Base-by-base conservation (phyloP, 2,797 vertebrate species). In the Cyprinodon diabolis region DNA sequence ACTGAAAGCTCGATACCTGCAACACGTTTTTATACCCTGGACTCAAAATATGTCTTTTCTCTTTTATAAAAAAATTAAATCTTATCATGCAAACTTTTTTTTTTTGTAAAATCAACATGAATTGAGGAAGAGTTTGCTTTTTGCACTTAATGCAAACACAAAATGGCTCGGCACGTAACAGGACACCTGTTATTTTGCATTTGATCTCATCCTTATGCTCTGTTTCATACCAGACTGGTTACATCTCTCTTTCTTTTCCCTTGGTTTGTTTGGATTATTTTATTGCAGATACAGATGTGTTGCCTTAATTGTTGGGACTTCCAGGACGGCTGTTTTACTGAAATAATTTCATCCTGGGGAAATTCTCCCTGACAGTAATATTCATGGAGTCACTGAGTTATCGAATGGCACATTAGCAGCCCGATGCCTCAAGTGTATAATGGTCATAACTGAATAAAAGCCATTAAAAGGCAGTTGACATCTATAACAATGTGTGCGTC, bases 261-360 rank as follows among this genome's bases (percentile, higher is more conserved):
- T 1, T 58, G 13, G 6, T 57, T 30, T 11, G 58, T 6, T 51
- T 7, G 15, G 35, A 56, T 11, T 43, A 49, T 45, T 55, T 45
- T 45, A 52, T 14, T 30, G 43, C 49, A n/a, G 56, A 60, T 23
- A 47, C 52, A 63, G 76, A 74, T 45, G 45, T 72, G 78, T 70
- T 78, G 65, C 75, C 23, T 23, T 45, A 65, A 65, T 47, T 45
- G 21, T 14, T 45, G n/a, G 40, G 62, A 65, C 82, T 58, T 70
- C 68, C 40, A 68, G 47, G n/a, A 60, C 74, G 57, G 76, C 66
- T 80, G 57, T 74, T 74, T 5, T 85, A 67, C 60, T 51, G 56
- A 76, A 17, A 66, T 76, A 14, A 66, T 79, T 74, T 80, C 78
- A 78, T 84, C 75, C 73, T 35, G 37, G 9, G 54, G 56, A 76